Evolutionary conservation across 2,797 vertebrate species (phyloP).

Genomic region (Myotis planiceps): DNA sequence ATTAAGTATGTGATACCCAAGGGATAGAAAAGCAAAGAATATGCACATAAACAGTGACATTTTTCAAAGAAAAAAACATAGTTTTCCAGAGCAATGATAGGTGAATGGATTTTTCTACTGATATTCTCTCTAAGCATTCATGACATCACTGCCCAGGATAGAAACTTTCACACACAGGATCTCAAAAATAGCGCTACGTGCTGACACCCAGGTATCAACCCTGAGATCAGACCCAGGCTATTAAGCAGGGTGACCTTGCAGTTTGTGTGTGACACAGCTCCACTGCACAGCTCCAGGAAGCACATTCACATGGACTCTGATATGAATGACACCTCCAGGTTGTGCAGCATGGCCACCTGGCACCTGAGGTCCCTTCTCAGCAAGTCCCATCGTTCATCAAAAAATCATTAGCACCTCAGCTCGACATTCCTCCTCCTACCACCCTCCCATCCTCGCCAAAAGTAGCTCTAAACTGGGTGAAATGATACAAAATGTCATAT

Average conservation of each 20-base stretch:
- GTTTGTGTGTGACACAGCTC: neutral
- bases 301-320: neutral
- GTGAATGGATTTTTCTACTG: slow-evolving; percentile 43
- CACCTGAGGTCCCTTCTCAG: neutral
- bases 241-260: neutral
- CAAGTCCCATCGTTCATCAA: neutral
- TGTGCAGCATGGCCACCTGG: neutral
- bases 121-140: slow-evolving; percentile 18
- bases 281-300: neutral
- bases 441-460: neutral
- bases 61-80: slow-evolving; percentile 59
- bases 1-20: slow-evolving; percentile 51
- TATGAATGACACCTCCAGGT: neutral
- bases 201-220: neutral
- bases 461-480: neutral
- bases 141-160: neutral
- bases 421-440: neutral
- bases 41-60: slow-evolving; percentile 32
- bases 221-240: neutral
- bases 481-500: neutral
- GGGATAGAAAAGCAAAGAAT: slow-evolving; percentile 47
- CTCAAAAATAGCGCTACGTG: neutral
- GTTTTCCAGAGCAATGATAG: slow-evolving; percentile 48
- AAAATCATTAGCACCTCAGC: neutral
- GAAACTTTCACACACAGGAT: neutral